Base-by-base conservation (phyloP, 2,113 vertebrate species). In the Suricata suricatta region DNA sequence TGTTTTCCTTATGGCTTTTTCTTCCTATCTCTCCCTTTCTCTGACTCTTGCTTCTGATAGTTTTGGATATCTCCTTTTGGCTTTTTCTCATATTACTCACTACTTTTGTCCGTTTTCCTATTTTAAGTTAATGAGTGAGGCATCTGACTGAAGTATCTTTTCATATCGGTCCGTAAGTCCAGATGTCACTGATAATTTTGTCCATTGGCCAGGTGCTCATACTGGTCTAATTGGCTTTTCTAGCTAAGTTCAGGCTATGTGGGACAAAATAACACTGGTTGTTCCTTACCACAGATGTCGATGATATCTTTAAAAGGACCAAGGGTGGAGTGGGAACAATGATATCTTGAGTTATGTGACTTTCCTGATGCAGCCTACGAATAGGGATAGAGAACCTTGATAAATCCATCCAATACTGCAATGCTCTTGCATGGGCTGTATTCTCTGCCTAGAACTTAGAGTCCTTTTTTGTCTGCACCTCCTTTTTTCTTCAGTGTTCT, bases 321-420 rank as follows among this genome's bases (percentile, higher is more conserved):
- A 76, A 50, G 15, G 0, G 0, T n/a, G 0, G 31, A 54, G 0
- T 2, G 54, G 44, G 3, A 66, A 35, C 1, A 54, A 1, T 66
- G 54, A 60, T 38, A 33, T 29, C 13, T 76, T 8, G 41, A 33
- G 31, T 44, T 44, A 66, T 33, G 25, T 90, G 44, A 50, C 11
- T 83, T 50, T 76, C 69, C 29, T 31, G 33, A 21, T 41, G 8
- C 7, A 54, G 3, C n/a, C 16, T n/a, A 74, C 33, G 19, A 60
- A 31, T 2, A 77, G 3, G 21, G 1, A 9, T 12, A 66, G 35
- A 63, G 25, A 50, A 29, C 68, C 8, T 16, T 35, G 17, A 47
- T 33, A 35, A 83, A 33, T 4, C 5, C 21, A 5, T 5, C 6
- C 29, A 10, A 0, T 6, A 54, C 5, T 1, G 0, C 4, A 6